Evolutionary conservation across 2,797 vertebrate genomes (phyloP).

Genomic region (Melanotaenia nigrans): DNA sequence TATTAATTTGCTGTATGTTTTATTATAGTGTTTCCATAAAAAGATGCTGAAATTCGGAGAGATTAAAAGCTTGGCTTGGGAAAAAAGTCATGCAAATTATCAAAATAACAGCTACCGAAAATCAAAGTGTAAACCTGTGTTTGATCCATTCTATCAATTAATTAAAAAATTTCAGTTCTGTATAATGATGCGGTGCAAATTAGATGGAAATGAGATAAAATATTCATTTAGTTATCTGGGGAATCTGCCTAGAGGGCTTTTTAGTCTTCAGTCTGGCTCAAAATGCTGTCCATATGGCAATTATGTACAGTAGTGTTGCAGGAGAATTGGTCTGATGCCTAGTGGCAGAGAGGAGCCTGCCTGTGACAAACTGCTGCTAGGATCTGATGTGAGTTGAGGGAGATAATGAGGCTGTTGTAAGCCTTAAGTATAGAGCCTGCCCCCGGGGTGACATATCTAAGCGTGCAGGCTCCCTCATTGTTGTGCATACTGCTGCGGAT

Average conservation of each 20-base stretch:
- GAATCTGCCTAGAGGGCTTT: slow-evolving; percentile 84
- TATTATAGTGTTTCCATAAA: slow-evolving; percentile 68
- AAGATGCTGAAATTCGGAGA: slow-evolving; percentile 64
- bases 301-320: slow-evolving; percentile 84
- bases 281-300: slow-evolving; percentile 86
- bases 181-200: slow-evolving; percentile 87
- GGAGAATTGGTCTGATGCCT: slow-evolving; percentile 85
- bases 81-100: slow-evolving; percentile 75
- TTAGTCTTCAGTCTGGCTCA: slow-evolving; percentile 83
- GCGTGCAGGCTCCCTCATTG: slow-evolving; percentile 73
- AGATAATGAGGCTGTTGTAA: slow-evolving; percentile 87
- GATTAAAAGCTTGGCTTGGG: slow-evolving; percentile 64
- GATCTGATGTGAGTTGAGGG: slow-evolving; percentile 83
- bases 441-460: slow-evolving; percentile 78
- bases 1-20: slow-evolving; percentile 78
- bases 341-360: slow-evolving; percentile 79
- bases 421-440: slow-evolving; percentile 83
- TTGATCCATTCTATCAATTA: slow-evolving; percentile 88
- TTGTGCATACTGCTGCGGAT: slow-evolving; percentile 76
- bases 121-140: slow-evolving; percentile 86
- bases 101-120: slow-evolving; percentile 77
- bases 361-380: slow-evolving; percentile 82
- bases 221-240: slow-evolving; percentile 87
- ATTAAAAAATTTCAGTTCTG: slow-evolving; percentile 82
- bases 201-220: slow-evolving; percentile 89